phyloP scores from a whole-genome alignment of 2,113 vertebrate species.

The Sisor rabdophorus region DNA sequence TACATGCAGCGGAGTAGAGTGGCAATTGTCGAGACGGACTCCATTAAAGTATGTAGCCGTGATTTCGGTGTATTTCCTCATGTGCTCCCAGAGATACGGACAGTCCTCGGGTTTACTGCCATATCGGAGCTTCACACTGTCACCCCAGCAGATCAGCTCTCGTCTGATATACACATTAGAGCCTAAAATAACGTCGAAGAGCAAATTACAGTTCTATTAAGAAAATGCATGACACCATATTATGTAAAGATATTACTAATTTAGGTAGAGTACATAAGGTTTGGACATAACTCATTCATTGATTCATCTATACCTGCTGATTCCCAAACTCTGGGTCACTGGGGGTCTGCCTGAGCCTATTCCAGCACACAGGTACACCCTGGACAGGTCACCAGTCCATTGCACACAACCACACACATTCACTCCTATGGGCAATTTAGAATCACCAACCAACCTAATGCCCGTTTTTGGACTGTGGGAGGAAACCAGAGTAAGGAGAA shows the following conservation, averaged over 20 bases:
- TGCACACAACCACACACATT: too few species aligned
- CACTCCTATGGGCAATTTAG: too few species aligned
- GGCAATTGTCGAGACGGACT: conserved; percentile 94
- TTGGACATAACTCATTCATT: too few species aligned
- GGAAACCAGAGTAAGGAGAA: too few species aligned
- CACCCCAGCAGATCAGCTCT: conserved; percentile 95
- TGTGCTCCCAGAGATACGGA: conserved; percentile 92
- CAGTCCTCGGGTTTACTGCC: conserved; percentile 87
- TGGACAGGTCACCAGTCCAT: too few species aligned
- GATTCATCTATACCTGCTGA: too few species aligned
- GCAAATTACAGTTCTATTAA: background rate
- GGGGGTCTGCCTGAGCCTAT: too few species aligned
- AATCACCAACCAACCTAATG: too few species aligned
- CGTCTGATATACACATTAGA: conserved; percentile 91
- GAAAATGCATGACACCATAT: background rate
- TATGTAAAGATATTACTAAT: background rate
- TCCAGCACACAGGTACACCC: too few species aligned
- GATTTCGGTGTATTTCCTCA: conserved; percentile 93
- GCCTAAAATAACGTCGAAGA: conserved; percentile 62
- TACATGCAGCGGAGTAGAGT: conserved; percentile 92
- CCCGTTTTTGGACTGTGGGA: too few species aligned
- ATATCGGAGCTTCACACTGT: conserved; percentile 93
- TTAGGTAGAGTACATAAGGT: background rate
- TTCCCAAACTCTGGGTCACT: too few species aligned
- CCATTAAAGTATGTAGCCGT: conserved; percentile 88